Percentiles rank a stretch among this genome's conserved stretches.
phyloP scores from a whole-genome alignment of 1,140 invertebrate species.

The Arion vulgaris region DNA sequence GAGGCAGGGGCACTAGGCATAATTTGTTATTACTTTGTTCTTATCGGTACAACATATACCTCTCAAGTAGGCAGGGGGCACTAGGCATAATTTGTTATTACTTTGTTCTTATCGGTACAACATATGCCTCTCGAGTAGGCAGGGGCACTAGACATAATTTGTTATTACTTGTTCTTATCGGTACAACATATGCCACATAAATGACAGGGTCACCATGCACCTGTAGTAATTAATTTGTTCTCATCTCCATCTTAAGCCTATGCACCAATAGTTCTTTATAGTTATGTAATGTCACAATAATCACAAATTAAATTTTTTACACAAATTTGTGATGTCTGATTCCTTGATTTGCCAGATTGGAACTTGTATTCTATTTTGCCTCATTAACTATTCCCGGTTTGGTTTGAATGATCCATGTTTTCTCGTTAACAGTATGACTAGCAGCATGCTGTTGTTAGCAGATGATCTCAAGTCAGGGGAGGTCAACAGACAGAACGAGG shows the following conservation, averaged over 20 bases:
- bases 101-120: neutral
- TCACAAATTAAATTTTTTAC: neutral
- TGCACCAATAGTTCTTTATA: no score
- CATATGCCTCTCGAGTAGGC: no score
- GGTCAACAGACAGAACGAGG: slow-evolving; percentile 61
- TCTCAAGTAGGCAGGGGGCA: neutral
- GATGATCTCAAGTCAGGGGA: slow-evolving; percentile 61
- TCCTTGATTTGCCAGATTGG: no score
- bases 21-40: neutral
- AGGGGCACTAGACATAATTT: no score
- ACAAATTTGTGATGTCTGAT: neutral
- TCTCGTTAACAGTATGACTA: slow-evolving; percentile 51
- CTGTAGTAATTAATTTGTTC: no score
- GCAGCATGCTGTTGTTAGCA: slow-evolving; percentile 57
- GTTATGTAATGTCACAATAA: no score
- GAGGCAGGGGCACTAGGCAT: no score
- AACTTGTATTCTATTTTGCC: neutral
- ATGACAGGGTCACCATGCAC: no score
- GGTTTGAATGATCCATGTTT: neutral
- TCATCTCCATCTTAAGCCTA: no score
- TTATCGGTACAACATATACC: neutral
- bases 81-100: neutral
- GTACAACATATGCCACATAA: no score
- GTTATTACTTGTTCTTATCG: no score
- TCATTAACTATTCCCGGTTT: no score